These are phyloP conservation scores for Ptychobarbus kaznakovi DNA, from an alignment of 2,797 vertebrate species.

Conservation along the genomic window DNA sequence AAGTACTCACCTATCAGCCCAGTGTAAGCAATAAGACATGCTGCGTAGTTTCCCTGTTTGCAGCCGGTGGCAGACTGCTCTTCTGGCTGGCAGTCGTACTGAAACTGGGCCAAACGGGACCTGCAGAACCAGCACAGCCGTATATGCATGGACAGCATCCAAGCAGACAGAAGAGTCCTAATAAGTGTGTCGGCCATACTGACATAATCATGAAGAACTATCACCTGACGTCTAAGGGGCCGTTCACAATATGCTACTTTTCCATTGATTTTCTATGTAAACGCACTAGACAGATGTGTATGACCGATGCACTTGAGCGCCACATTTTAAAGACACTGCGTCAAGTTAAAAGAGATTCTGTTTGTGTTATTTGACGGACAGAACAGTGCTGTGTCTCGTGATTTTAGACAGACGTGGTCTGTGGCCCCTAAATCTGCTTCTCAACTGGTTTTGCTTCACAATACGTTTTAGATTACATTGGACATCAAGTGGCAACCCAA, in stretches of 20 bases:
- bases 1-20: conserved; percentile 78
- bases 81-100: conserved; percentile 77
- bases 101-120: conserved; percentile 82
- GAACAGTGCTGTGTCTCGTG: no score
- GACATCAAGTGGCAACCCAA: background rate
- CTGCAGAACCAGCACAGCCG: conserved; percentile 62
- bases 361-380: no score
- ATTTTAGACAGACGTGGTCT: no score
- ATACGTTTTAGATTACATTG: background rate
- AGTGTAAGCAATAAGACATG: conserved; percentile 81
- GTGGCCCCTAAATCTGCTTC: background rate
- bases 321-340: no score
- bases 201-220: background rate
- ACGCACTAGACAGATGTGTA: no score
- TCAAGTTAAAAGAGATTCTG: no score
- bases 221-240: background rate
- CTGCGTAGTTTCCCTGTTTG: conserved; percentile 76
- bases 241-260: background rate
- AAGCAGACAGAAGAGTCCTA: background rate
- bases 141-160: background rate
- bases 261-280: background rate
- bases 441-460: background rate
- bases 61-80: conserved; percentile 74
- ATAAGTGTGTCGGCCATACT: background rate
- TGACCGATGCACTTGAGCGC: background rate